Evolutionary conservation across 2,797 vertebrate species (phyloP).

Genomic region (Xiphophorus birchmanni): DNA sequence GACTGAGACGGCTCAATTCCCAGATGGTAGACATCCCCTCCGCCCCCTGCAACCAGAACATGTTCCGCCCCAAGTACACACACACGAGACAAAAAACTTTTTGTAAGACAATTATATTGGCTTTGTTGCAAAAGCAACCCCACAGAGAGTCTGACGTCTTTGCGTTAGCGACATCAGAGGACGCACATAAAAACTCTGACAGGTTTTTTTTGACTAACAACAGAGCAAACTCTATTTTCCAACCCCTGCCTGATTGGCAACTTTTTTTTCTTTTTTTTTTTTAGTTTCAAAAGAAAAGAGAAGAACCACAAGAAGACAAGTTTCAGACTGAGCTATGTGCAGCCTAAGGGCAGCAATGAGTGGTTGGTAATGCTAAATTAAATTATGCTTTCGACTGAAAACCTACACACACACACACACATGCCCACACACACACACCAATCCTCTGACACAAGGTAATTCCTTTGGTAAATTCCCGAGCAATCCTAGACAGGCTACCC

Average conservation of each 20-base stretch:
- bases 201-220: constrained; percentile 30
- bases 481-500: constrained; percentile 67
- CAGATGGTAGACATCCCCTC: neutral
- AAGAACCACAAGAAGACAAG: constrained; percentile 22
- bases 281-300: constrained; percentile 20
- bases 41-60: neutral
- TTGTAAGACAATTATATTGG: neutral
- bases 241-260: constrained; percentile 29
- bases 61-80: neutral
- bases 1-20: constrained; percentile 1
- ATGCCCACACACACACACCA: neutral
- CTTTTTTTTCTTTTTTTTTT: constrained; percentile 9
- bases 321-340: constrained; percentile 38
- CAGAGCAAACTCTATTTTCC: constrained; percentile 6
- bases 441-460: constrained; percentile 47
- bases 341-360: constrained; percentile 51
- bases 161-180: constrained; percentile 22
- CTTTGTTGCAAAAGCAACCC: neutral
- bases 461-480: constrained; percentile 65
- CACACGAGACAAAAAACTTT: neutral
- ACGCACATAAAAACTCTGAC: constrained; percentile 26
- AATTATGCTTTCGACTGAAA: constrained; percentile 35
- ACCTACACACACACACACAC: constrained; percentile 26
- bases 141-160: neutral
- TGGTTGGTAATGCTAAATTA: constrained; percentile 46